Base-by-base conservation (phyloP, 1,140 invertebrate species). In the Goniozus legneri region DNA sequence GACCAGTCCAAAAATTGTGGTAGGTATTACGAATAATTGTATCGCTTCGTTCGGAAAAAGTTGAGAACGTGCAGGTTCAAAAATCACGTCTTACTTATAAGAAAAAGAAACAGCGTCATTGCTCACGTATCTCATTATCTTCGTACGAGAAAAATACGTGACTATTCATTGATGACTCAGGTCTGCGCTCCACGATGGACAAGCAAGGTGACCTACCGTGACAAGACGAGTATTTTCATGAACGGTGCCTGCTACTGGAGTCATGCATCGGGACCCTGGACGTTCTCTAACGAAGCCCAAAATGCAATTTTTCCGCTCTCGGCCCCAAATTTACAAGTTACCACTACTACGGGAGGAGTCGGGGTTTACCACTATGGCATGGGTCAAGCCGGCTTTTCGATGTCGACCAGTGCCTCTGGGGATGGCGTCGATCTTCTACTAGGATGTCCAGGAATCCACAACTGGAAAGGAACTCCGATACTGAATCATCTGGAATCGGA, bases 371-470 rank as follows among this genome's bases (percentile, higher is more conserved):
- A 62, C 32, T 61, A 48, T 16, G 67, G 52, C 10, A 58, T 71
- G 56, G 66, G 65, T 13, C 50, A 69, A 50, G 52, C 54, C 12
- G 76, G 75, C 35, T 69, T 75, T 30, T 75, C 74, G 6, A 24
- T 65, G 3, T 43, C 22, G 22, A 45, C 44, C 1, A 31, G 47
- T 37, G 45, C 22, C 16, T 31, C 50, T 18, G 24, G 56, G 19
- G 40, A 47, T 3, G 22, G 54, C n/a, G 49, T 65, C 18, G 72
- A 74, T 24, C 58, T 82, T 3, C 61, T 83, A 2, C 67, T 84
- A n/a, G 83, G 83, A 1, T 77, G 77, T 2, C 83, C 82, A 0
- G 82, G 82, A 1, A 60, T 82, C 8, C 62, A 72, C 13, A 73
- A 73, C 3, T 83, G 80, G 80, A 78, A 76, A 33, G 80, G 80